Percentiles rank a stretch among this genome's conserved stretches.
Conservation (phyloP, 2,888 invertebrate genomes). For the Anaspis maculata region DNA sequence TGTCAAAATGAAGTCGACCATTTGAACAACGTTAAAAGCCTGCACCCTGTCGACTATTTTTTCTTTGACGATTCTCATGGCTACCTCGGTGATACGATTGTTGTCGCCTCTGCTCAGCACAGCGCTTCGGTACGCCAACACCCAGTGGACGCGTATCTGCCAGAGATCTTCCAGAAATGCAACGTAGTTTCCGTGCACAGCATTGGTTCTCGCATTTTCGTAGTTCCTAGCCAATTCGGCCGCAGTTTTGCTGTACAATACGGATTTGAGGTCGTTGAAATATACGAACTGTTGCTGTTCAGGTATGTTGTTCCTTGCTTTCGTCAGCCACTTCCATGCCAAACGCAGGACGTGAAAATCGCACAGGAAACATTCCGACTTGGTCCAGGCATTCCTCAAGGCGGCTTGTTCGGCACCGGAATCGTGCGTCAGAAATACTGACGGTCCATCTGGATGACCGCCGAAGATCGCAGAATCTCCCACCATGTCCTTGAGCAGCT, state of each 20-base stretch:
- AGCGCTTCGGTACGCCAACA: background rate
- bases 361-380: slow-evolving; percentile 9
- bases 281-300: background rate
- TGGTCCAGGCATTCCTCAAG: slow-evolving; percentile 7
- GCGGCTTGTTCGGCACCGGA: slow-evolving; percentile 11
- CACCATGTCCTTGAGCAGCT: slow-evolving; percentile 5
- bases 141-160: background rate
- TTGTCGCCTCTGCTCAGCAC: background rate
- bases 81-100: background rate
- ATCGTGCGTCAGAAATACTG: slow-evolving; percentile 15
- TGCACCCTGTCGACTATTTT: slow-evolving; percentile 1
- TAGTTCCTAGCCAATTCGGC: background rate
- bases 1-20: slow-evolving; percentile 1
- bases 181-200: background rate
- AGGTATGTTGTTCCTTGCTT: background rate
- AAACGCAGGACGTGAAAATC: slow-evolving; percentile 15
- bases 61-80: slow-evolving; percentile 1
- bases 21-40: background rate
- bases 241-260: background rate
- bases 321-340: slow-evolving; percentile 11
- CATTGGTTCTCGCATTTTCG: background rate
- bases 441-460: slow-evolving; percentile 9
- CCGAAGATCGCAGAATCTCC: slow-evolving; percentile 6
- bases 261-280: background rate
- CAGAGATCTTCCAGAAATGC: background rate